These are phyloP conservation scores for Nanorana parkeri DNA, from an alignment of 2,113 vertebrate genomes.

Conservation along the genomic window DNA sequence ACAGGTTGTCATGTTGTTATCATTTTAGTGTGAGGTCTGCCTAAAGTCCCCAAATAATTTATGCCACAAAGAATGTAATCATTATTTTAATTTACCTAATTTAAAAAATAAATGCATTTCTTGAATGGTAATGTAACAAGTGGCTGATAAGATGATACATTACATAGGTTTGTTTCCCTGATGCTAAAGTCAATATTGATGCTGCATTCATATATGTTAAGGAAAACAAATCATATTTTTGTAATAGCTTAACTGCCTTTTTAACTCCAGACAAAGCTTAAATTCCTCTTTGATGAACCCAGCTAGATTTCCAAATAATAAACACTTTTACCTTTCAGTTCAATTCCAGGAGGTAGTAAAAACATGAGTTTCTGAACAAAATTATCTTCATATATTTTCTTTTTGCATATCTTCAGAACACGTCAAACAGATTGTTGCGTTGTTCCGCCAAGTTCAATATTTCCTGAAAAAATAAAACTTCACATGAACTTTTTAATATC, in stretches of 20 bases:
- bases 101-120: too few species aligned
- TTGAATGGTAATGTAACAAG: too few species aligned
- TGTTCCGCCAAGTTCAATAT: constrained; percentile 54
- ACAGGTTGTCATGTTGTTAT: too few species aligned
- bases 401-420: constrained; percentile 41
- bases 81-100: background rate
- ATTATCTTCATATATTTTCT: constrained; percentile 54
- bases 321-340: constrained; percentile 50
- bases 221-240: constrained; percentile 9
- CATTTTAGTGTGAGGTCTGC: too few species aligned
- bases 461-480: constrained; percentile 53
- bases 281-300: constrained; percentile 41
- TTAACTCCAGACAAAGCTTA: constrained; percentile 8
- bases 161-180: background rate
- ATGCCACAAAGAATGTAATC: background rate
- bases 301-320: constrained; percentile 44
- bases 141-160: background rate
- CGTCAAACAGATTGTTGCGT: constrained; percentile 20
- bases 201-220: constrained; percentile 17
- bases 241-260: constrained; percentile 35
- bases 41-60: too few species aligned
- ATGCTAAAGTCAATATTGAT: constrained; percentile 37
- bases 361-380: constrained; percentile 53
- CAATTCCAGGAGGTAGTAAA: constrained; percentile 44
- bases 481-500: constrained; percentile 34